Conservation (phyloP, 2,113 vertebrate genomes). For the Entelurus aequoreus region DNA sequence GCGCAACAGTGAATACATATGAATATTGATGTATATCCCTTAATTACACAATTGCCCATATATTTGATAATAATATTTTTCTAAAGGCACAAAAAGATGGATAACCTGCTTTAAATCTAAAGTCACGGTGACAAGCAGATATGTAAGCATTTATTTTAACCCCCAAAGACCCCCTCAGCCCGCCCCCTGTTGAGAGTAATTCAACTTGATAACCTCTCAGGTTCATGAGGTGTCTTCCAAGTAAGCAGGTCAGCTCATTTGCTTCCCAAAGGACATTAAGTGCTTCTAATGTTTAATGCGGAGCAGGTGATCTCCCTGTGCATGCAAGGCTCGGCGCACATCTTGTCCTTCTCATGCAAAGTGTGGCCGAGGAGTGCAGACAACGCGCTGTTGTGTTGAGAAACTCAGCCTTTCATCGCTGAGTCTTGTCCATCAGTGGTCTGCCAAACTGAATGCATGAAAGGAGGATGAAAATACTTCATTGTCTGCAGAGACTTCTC, state of each 20-base stretch:
- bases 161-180: too few relatives aligned
- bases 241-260: slow-evolving; percentile 3
- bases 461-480: slow-evolving; percentile 29
- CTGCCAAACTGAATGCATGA: slow-evolving; percentile 42
- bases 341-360: not conserved
- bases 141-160: too few relatives aligned
- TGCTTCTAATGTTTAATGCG: slow-evolving; percentile 14
- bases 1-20: too few relatives aligned
- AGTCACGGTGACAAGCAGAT: too few relatives aligned
- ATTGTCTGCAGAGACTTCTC: slow-evolving; percentile 30
- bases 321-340: not conserved
- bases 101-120: too few relatives aligned
- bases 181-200: not conserved
- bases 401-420: slow-evolving; percentile 24
- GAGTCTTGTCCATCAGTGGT: slow-evolving; percentile 27
- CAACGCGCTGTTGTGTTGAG: slow-evolving; percentile 3
- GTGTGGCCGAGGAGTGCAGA: not conserved
- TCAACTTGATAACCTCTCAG: slow-evolving; percentile 1
- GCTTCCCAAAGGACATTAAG: slow-evolving; percentile 15
- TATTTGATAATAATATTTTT: too few relatives aligned
- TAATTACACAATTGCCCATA: too few relatives aligned
- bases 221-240: slow-evolving; percentile 3
- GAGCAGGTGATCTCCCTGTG: slow-evolving; percentile 15
- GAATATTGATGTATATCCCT: too few relatives aligned
- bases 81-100: too few relatives aligned